Evolutionary conservation across 2,888 invertebrate species (phyloP).

Genomic region (Diadegma fenestrale): DNA sequence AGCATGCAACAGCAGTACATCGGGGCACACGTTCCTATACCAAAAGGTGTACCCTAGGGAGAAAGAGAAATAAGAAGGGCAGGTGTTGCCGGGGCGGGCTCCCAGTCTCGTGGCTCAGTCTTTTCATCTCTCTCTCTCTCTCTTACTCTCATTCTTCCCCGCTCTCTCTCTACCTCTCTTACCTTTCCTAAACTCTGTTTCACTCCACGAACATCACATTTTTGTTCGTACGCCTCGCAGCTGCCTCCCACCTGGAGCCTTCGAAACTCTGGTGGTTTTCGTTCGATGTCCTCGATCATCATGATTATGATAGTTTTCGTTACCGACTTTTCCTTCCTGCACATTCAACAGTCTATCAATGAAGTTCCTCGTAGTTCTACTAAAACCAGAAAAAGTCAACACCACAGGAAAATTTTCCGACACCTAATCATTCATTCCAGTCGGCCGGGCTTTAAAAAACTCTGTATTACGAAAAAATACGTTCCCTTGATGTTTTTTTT

Average conservation of each 20-base stretch:
- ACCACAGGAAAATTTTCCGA: not conserved
- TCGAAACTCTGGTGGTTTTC: constrained; percentile 60
- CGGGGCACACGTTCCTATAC: constrained; percentile 61
- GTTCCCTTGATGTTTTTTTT: too few species aligned
- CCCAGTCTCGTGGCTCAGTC: constrained; percentile 68
- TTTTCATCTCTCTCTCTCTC: constrained; percentile 9
- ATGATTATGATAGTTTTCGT: constrained; percentile 46
- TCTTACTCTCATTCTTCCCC: constrained; percentile 2
- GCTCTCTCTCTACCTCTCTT: constrained; percentile 6
- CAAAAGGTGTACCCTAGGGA: constrained; percentile 59
- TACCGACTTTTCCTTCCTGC: constrained; percentile 27
- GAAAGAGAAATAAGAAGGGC: constrained; percentile 75
- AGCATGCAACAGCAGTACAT: constrained; percentile 54
- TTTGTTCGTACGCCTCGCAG: constrained; percentile 80
- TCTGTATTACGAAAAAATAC: not conserved
- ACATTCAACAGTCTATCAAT: constrained; percentile 1
- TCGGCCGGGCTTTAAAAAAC: not conserved
- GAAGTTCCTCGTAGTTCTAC: not conserved
- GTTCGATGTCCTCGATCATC: constrained; percentile 57
- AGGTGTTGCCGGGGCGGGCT: constrained; percentile 79
- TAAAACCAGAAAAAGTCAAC: not conserved
- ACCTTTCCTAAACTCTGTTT: constrained; percentile 16
- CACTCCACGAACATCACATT: constrained; percentile 26
- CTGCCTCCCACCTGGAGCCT: constrained; percentile 84
- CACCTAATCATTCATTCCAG: not conserved